Evolutionary conservation across 2,888 invertebrate genomes (phyloP).

Genomic region (Drosophila glabriapex): DNA sequence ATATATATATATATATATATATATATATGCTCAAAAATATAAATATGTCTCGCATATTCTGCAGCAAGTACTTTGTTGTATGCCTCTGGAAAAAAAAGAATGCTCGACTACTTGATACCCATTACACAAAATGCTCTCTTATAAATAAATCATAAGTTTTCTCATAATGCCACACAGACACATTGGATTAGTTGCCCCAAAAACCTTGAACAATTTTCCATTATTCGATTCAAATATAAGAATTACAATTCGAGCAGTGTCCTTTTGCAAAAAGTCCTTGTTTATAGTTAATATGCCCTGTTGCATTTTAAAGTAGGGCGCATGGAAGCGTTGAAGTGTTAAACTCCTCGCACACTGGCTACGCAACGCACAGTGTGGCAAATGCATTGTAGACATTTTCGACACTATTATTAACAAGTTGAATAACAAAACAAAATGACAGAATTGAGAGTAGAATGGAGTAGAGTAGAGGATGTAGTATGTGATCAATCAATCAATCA

Average conservation of each 20-base stretch:
- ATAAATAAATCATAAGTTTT: no score
- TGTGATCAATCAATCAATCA: no score
- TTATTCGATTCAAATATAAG: no score
- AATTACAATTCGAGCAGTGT: not conserved
- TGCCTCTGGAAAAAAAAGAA: not conserved
- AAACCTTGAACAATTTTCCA: not conserved
- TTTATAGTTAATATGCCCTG: not conserved
- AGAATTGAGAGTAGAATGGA: no score
- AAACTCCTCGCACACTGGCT: conserved; percentile 58
- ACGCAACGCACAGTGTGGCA: conserved; percentile 16
- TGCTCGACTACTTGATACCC: not conserved
- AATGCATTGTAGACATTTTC: not conserved
- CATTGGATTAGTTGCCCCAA: not conserved
- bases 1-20: not conserved
- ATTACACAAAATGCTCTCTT: not conserved
- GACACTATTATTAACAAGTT: not conserved
- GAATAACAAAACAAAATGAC: no score
- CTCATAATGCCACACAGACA: not conserved
- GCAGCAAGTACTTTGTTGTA: not conserved
- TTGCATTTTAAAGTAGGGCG: not conserved
- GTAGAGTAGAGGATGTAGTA: no score
- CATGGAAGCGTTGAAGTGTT: conserved; percentile 59
- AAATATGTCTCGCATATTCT: not conserved
- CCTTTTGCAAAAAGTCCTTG: not conserved
- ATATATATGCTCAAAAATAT: not conserved